Evolutionary conservation across 2,113 vertebrate species (phyloP).

Genomic region (Psephotus haematonotus): DNA sequence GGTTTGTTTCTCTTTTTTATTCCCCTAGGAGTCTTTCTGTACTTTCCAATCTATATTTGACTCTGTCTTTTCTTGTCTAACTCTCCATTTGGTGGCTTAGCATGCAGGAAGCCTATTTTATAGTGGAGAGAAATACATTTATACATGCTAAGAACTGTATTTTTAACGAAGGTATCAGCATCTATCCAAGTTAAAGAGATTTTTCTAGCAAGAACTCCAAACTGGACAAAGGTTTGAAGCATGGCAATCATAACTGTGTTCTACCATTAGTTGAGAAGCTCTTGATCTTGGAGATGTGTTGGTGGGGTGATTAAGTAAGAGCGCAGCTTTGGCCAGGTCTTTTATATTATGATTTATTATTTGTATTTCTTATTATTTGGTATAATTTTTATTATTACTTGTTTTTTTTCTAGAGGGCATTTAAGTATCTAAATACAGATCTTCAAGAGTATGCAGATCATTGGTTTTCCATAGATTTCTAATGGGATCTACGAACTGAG

Average conservation of each 20-base stretch:
- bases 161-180: neutral
- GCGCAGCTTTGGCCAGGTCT: neutral
- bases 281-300: neutral
- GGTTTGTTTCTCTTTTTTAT: neutral
- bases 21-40: neutral
- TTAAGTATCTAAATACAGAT: neutral
- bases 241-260: neutral
- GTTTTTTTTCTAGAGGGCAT: neutral
- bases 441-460: neutral
- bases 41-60: conserved; percentile 43
- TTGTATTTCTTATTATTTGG: neutral
- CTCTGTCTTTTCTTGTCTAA: conserved; percentile 34
- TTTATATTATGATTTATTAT: neutral
- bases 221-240: neutral
- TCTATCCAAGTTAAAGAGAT: neutral
- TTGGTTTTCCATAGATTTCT: neutral
- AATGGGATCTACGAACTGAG: neutral
- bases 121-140: conserved; percentile 25
- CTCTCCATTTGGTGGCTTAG: conserved; percentile 44
- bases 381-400: neutral
- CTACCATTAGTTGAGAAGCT: neutral
- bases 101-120: conserved; percentile 9
- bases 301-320: neutral
- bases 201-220: neutral
- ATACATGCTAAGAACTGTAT: neutral